phyloP scores from a whole-genome alignment of 2,888 invertebrate species.

The Eumerus sabulonum region DNA sequence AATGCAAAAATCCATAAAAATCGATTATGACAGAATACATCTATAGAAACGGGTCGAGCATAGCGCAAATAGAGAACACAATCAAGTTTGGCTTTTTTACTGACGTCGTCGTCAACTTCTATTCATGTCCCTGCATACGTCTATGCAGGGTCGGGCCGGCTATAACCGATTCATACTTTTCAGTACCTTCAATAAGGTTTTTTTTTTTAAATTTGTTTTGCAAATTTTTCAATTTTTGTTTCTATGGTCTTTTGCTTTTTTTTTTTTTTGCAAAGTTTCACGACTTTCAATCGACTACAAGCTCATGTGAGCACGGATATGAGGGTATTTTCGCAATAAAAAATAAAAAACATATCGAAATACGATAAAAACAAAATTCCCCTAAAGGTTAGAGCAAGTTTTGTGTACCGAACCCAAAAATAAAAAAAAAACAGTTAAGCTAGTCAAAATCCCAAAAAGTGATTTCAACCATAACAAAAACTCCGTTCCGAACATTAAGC shows the following conservation, averaged over 20 bases:
- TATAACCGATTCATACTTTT: conserved; percentile 46
- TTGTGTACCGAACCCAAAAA: conserved; percentile 3
- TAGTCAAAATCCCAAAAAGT: conserved; percentile 52
- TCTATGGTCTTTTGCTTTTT: conserved; percentile 13
- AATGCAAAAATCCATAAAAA: conserved; percentile 53
- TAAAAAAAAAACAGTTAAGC: conserved; percentile 19
- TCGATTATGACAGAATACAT: conserved; percentile 54
- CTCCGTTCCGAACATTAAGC: conserved; percentile 64
- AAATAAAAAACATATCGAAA: conserved; percentile 16
- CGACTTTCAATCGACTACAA: conserved; percentile 51
- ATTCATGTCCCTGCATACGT: conserved; percentile 41
- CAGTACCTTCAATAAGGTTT: conserved; percentile 16
- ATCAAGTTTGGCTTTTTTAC: conserved; percentile 49
- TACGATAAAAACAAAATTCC: conserved; percentile 28
- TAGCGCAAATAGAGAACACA: conserved; percentile 64
- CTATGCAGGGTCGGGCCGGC: conserved; percentile 2
- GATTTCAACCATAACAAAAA: conserved; percentile 58
- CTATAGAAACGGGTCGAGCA: not conserved
- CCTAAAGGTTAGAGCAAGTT: conserved; percentile 39
- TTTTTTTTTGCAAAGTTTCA: conserved; percentile 28
- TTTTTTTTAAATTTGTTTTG: conserved; percentile 40
- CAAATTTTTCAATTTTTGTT: too few relatives aligned
- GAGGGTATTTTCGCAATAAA: conserved; percentile 10
- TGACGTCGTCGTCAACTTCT: conserved; percentile 45
- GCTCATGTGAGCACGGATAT: conserved; percentile 1